Evolutionary conservation across 2,113 vertebrate genomes (phyloP).

Genomic region (Nesogale talazaci): DNA sequence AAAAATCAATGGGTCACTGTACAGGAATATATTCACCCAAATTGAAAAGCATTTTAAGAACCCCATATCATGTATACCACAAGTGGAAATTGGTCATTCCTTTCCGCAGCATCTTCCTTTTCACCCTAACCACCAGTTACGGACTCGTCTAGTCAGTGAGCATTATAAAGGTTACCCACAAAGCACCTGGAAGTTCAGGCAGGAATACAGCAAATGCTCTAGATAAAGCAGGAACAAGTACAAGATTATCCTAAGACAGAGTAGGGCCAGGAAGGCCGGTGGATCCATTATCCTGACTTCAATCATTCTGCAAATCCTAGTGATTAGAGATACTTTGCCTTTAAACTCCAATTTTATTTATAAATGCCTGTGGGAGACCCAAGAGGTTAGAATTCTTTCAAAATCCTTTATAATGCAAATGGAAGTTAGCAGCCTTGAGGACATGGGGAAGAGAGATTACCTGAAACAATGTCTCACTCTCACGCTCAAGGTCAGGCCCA

Average conservation of each 20-base stretch:
- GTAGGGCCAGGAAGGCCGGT: neutral
- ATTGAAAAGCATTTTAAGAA: neutral
- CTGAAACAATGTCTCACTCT: no score
- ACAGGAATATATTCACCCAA: neutral
- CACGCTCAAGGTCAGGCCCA: no score
- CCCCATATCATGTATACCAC: neutral
- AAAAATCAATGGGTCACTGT: slow-evolving; percentile 64
- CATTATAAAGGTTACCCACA: neutral
- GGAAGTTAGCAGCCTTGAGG: neutral
- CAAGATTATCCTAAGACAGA: neutral
- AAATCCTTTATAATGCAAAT: slow-evolving; percentile 28
- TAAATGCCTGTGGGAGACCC: neutral
- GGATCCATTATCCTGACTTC: neutral
- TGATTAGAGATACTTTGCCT: neutral
- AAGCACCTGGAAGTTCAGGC: neutral
- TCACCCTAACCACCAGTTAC: neutral
- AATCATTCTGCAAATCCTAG: neutral
- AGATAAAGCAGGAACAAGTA: neutral
- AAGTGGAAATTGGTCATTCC: neutral
- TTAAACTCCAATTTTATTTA: slow-evolving; percentile 2
- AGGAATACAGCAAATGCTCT: neutral
- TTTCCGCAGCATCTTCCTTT: neutral
- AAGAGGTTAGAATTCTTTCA: neutral
- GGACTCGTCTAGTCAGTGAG: neutral
- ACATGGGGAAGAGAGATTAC: neutral